These are phyloP conservation scores for Carettochelys insculpta DNA, from an alignment of 2,113 vertebrate genomes.

Conservation along the genomic window DNA sequence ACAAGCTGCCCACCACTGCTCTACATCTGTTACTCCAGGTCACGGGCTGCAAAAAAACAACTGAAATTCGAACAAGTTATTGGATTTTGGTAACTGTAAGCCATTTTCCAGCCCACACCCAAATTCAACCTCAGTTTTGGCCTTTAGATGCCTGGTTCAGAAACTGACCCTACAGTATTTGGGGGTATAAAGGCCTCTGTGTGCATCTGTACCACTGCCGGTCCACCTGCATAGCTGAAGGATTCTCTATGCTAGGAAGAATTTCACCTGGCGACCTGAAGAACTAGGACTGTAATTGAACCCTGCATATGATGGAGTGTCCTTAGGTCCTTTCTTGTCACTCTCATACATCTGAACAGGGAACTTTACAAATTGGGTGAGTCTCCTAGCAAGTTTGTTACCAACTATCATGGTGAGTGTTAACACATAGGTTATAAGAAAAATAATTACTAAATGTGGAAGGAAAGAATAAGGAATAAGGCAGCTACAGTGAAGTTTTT, in stretches of 20 bases:
- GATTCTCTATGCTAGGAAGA: not conserved
- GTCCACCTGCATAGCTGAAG: no score
- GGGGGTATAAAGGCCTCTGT: not conserved
- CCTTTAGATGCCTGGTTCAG: not conserved
- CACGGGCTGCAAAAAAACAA: not conserved
- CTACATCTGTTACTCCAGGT: not conserved
- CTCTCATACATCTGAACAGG: not conserved
- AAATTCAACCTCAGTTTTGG: not conserved
- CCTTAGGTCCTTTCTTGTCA: not conserved
- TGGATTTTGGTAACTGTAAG: not conserved
- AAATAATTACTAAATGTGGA: not conserved
- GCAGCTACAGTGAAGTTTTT: not conserved
- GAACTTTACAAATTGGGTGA: not conserved
- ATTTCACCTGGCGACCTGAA: not conserved
- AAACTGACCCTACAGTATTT: not conserved
- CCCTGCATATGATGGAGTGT: not conserved
- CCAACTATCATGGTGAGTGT: not conserved
- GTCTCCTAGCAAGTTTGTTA: not conserved
- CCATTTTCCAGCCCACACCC: not conserved
- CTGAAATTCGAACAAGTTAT: not conserved
- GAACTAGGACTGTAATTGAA: not conserved
- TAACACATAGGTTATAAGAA: not conserved
- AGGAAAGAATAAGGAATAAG: not conserved
- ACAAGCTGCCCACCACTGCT: no score
- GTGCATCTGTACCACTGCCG: not conserved